Conservation (phyloP, 2,888 invertebrate genomes). For the Himalopsyche kuldschensis region DNA sequence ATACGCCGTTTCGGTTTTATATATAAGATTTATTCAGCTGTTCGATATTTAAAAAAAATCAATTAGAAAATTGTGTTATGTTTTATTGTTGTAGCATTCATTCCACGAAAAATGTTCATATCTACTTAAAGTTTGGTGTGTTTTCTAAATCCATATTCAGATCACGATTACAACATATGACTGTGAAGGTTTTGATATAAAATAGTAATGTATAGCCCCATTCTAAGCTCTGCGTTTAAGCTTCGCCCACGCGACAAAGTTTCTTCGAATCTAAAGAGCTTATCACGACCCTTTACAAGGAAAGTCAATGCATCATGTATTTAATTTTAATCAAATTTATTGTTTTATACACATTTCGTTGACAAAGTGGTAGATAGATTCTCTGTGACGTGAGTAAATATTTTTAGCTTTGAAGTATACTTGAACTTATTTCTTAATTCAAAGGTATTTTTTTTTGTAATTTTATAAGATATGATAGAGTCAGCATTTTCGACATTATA, state of each 20-base stretch:
- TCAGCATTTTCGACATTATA: not conserved
- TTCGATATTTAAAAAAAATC: no score
- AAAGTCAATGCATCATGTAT: not conserved
- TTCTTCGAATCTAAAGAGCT: not conserved
- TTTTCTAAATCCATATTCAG: not conserved
- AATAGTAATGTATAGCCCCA: not conserved
- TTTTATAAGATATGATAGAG: not conserved
- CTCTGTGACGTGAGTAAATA: not conserved
- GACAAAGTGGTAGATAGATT: not conserved
- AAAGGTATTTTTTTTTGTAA: not conserved
- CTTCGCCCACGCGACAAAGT: not conserved
- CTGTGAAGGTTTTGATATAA: not conserved
- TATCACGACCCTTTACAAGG: not conserved
- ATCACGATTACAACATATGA: not conserved
- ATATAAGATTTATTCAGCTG: no score
- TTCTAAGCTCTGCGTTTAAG: not conserved
- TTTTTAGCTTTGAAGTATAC: not conserved
- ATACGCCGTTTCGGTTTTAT: no score
- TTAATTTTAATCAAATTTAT: not conserved
- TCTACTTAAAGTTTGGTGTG: not conserved
- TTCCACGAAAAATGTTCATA: not conserved
- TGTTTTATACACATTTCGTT: not conserved
- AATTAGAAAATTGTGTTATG: no score
- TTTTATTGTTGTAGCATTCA: not conserved
- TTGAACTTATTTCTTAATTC: not conserved